A percentile compares a stretch with the other conserved stretches of the same genome.
phyloP scores from a whole-genome alignment of 2,113 vertebrate species.

The Panthera uncia region DNA sequence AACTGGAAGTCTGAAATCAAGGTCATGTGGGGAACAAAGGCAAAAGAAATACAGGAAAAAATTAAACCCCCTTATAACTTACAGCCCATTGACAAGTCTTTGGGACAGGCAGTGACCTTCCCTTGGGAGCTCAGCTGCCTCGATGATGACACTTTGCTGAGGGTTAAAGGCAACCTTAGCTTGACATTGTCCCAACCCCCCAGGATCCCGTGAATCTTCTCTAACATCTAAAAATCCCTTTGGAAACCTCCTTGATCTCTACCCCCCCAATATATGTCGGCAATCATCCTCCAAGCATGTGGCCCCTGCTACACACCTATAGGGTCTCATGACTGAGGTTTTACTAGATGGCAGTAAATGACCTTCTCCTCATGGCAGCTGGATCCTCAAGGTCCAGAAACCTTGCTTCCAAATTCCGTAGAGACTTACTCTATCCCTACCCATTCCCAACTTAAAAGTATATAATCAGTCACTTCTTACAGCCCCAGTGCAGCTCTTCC shows the following conservation, averaged over 20 bases:
- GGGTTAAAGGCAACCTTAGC: not conserved
- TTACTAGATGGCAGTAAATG: not conserved
- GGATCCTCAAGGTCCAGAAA: not conserved
- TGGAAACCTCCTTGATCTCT: not conserved
- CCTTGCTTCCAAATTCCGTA: not conserved
- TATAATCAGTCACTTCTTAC: not conserved
- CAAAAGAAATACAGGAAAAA: not conserved
- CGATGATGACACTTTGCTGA: not conserved
- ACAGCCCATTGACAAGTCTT: not conserved
- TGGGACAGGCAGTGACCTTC: not conserved
- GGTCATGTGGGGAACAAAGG: not conserved
- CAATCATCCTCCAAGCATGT: not conserved
- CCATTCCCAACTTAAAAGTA: not conserved
- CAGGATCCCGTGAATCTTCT: not conserved
- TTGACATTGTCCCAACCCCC: not conserved
- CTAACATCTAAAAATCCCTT: not conserved
- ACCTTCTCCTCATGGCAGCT: not conserved
- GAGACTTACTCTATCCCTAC: not conserved
- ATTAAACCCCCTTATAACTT: not conserved
- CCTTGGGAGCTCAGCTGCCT: not conserved
- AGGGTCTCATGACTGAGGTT: not conserved
- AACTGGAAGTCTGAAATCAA: not conserved
- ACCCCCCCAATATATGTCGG: not conserved
- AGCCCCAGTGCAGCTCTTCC: not conserved
- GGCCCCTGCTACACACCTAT: not conserved